Conservation (phyloP, 35 echinoderm and acorn worm genomes). For the Acanthaster planci region DNA sequence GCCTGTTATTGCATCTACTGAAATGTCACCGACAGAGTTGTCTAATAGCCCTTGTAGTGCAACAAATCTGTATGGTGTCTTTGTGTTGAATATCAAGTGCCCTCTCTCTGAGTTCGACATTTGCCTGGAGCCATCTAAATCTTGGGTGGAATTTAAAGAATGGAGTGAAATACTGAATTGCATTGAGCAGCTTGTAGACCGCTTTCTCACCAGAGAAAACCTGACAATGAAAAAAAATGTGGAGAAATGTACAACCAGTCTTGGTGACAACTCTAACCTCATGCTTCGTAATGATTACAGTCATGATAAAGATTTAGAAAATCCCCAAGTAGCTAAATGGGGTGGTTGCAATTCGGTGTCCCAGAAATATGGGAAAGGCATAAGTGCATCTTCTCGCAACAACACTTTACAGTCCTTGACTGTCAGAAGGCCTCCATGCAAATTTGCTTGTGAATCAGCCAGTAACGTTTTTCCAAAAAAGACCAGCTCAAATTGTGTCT, state of each 20-base stretch:
- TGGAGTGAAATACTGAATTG: constrained; percentile 70
- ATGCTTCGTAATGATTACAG: constrained; percentile 1
- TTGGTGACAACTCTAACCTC: neutral
- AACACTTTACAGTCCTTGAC: constrained; percentile 62
- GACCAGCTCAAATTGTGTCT: too few relatives aligned
- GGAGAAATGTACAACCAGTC: neutral
- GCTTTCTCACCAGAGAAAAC: constrained; percentile 73
- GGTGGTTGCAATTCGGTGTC: neutral
- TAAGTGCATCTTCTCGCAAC: constrained; percentile 59
- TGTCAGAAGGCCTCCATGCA: constrained; percentile 56
- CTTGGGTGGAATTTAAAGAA: constrained; percentile 90
- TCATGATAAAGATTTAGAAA: neutral
- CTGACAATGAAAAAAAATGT: constrained; percentile 50
- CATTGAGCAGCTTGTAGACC: constrained; percentile 53
- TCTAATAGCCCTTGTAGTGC: constrained; percentile 54
- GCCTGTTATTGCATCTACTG: constrained; percentile 19
- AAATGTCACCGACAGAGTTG: neutral
- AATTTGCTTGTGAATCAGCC: neutral
- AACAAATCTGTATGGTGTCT: constrained; percentile 61
- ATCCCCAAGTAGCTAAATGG: neutral
- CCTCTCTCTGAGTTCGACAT: constrained; percentile 80
- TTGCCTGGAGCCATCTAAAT: constrained; percentile 69
- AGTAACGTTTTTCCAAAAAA: too few relatives aligned
- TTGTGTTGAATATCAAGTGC: constrained; percentile 80
- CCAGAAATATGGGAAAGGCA: constrained; percentile 64